A percentile compares a stretch with the other conserved stretches of the same genome.
Conservation (phyloP, 92 coral and sea anemone genomes). For the Zoanthus gigantus region DNA sequence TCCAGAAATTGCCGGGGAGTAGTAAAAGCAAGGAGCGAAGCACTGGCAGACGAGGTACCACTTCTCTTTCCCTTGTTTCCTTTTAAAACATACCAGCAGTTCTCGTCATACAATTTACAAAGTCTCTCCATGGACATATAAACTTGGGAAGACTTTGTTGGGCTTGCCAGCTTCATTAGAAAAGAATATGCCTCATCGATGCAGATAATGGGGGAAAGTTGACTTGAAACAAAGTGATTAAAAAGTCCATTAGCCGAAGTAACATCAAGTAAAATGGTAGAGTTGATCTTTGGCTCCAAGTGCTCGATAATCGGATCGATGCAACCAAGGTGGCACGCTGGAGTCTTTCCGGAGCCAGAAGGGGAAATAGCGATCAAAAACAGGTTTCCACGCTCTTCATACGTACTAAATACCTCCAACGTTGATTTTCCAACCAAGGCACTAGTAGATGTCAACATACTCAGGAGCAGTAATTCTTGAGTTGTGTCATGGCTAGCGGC, state of each 20-base stretch:
- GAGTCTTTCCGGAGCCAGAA: neutral
- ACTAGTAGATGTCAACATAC: slow-evolving; percentile 24
- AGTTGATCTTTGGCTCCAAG: no score
- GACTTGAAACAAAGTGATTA: slow-evolving; percentile 32
- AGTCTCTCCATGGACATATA: slow-evolving; percentile 40
- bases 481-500: slow-evolving; percentile 37
- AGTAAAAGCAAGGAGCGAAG: slow-evolving; percentile 34
- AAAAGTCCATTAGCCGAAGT: slow-evolving; percentile 45
- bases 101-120: slow-evolving; percentile 37
- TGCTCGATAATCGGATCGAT: no score
- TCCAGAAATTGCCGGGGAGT: slow-evolving; percentile 41
- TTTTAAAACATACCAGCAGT: slow-evolving; percentile 22
- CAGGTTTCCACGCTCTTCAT: slow-evolving; percentile 18
- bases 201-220: slow-evolving; percentile 36
- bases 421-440: slow-evolving; percentile 28
- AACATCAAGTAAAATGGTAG: slow-evolving; percentile 1
- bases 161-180: neutral
- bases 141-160: neutral
- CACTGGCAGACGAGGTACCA: slow-evolving; percentile 31
- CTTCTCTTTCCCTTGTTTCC: slow-evolving; percentile 39
- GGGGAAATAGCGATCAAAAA: slow-evolving; percentile 13
- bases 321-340: no score
- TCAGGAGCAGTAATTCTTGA: slow-evolving; percentile 27
- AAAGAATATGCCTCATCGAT: slow-evolving; percentile 47
- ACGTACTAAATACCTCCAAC: slow-evolving; percentile 19